Evolutionary conservation across 2,113 vertebrate genomes (phyloP), one percentile per base, ranked within the genome.

Genomic region (Colinus virginianus): DNA sequence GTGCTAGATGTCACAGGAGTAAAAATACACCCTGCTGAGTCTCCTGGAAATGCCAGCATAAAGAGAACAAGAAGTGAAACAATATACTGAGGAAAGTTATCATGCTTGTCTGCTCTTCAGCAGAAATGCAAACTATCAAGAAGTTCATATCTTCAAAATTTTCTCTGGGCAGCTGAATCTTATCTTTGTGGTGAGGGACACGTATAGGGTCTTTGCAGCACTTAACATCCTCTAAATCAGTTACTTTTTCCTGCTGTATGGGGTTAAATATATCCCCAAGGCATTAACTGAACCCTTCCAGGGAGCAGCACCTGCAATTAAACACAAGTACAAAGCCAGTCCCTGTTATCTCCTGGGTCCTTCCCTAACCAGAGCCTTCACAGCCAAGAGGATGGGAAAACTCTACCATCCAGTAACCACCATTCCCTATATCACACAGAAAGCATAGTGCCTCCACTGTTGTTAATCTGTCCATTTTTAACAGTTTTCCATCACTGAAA

Each of bases 361-460:
- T 64, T n/a, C 38, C 34, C 38, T 25, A 78, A 28, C 23, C 38
- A 26, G 28, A 64, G 28, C 5, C n/a, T 25, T 32, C 48, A 19
- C 49, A 51, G 16, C 38, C 13, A 42, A 28, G 48, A 15, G 38
- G 38, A 53, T 64, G 25, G 42, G 22, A 43, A 28, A 78, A 34
- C 38, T 21, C 48, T 66, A 53, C 23, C 76, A 43, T 49, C 36
- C 17, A 20, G 7, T 49, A 22, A 38, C 48, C n/a, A 40, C 43
- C 34, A 66, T 62, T 78, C 25, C 53, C 34, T 59, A n/a, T 0
- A 0, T 46, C 0, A 0, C 42, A 63, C 38, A 30, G 32, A 19
- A 61, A 77, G 80, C 26, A 9, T 25, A 70, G 38, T 3, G 4
- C 9, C 64, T 85, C 20, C 11, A 2, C 16, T 36, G 14, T 12